Evolutionary conservation across 2,888 invertebrate genomes (phyloP).

Genomic region (Drosophila prostipennis): DNA sequence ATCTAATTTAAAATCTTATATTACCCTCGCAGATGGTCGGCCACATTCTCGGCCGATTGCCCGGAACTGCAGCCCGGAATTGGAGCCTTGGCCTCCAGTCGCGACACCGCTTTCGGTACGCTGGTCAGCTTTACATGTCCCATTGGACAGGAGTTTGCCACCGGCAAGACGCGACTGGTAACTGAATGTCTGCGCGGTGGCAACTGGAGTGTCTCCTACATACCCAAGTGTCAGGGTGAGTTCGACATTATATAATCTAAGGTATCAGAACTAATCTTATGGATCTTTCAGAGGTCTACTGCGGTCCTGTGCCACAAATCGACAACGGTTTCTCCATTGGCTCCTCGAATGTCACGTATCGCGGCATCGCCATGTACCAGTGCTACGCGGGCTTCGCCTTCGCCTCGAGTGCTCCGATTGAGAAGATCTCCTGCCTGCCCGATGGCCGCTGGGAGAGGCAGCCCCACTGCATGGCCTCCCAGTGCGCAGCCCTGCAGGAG

Average conservation of each 20-base stretch:
- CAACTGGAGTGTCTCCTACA: conserved; percentile 95
- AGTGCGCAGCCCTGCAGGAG: conserved; percentile 94
- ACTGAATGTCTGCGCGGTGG: conserved; percentile 95
- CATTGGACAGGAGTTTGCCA: conserved; percentile 96
- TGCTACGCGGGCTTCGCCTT: conserved; percentile 98
- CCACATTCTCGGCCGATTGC: conserved; percentile 96
- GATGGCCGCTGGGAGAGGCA: conserved; percentile 97
- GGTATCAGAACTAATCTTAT: too few relatives aligned
- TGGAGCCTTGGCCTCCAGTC: conserved; percentile 94
- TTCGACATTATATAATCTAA: background rate
- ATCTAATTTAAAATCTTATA: background rate
- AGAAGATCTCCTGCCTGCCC: conserved; percentile 94
- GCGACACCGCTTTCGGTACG: conserved; percentile 96
- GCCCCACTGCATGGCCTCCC: conserved; percentile 95
- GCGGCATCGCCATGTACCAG: conserved; percentile 96
- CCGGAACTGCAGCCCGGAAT: conserved; percentile 92
- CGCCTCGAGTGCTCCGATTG: conserved; percentile 93
- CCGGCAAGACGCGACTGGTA: conserved; percentile 92
- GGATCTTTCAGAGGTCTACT: conserved; percentile 90
- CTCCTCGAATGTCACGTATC: conserved; percentile 97
- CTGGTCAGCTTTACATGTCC: conserved; percentile 96
- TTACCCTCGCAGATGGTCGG: conserved; percentile 89
- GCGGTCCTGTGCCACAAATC: conserved; percentile 98
- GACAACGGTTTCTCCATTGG: conserved; percentile 98
- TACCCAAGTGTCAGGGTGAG: conserved; percentile 95